Percentiles rank a stretch among this genome's conserved stretches.
Evolutionary conservation across 1,140 invertebrate species (phyloP).

Genomic region (Pogonognathellus flavescens): DNA sequence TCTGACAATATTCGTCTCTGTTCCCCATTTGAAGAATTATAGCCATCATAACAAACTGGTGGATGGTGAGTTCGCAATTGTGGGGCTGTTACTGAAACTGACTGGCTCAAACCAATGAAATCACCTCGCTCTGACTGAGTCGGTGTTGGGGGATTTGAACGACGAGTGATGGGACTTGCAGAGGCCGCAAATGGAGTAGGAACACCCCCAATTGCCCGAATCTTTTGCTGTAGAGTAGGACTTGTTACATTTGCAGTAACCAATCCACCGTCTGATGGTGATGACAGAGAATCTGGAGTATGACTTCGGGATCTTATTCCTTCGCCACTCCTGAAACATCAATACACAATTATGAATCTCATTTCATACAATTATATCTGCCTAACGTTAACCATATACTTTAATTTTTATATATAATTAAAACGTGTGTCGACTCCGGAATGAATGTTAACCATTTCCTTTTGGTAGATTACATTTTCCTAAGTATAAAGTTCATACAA

Average conservation of each 20-base stretch:
- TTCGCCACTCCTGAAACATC: conserved; percentile 64
- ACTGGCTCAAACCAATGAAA: conserved; percentile 81
- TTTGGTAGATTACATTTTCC: too few relatives aligned
- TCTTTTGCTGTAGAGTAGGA: conserved; percentile 89
- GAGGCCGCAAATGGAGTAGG: conserved; percentile 88
- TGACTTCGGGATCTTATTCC: conserved; percentile 75
- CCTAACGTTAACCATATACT: background rate
- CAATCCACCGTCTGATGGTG: conserved; percentile 72
- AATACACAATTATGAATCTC: background rate
- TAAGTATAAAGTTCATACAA: too few relatives aligned
- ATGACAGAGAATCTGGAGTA: conserved; percentile 78
- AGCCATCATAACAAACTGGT: conserved; percentile 65
- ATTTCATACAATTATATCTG: background rate
- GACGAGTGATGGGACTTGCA: conserved; percentile 80
- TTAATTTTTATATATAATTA: background rate
- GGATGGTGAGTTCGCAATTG: conserved; percentile 66
- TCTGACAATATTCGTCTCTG: conserved; percentile 86
- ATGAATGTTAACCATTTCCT: too few relatives aligned
- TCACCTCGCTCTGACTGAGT: conserved; percentile 87
- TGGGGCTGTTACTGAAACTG: conserved; percentile 64
- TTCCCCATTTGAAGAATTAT: conserved; percentile 61
- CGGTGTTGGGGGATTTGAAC: conserved; percentile 90
- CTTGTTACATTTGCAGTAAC: conserved; percentile 74
- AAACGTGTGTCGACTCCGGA: too few relatives aligned
- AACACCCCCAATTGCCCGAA: conserved; percentile 85